Conservation (phyloP, 1,140 invertebrate genomes). For the Brachionus manjavacas region DNA sequence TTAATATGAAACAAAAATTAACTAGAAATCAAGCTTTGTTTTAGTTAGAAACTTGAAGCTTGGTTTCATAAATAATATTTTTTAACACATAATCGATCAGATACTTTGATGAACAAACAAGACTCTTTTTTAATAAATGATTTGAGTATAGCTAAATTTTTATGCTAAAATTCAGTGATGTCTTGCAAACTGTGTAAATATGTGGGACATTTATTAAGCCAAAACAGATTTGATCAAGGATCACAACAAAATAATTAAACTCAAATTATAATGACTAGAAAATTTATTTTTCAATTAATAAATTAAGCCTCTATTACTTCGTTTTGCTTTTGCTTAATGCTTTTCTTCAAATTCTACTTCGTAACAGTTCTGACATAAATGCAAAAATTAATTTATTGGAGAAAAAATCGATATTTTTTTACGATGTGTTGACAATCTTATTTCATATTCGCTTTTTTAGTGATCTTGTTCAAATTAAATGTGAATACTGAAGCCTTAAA, state of each 20-base stretch:
- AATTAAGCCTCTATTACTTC: neutral
- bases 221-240: neutral
- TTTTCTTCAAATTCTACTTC: neutral
- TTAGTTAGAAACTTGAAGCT: neutral
- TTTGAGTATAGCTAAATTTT: neutral
- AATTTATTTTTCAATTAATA: neutral
- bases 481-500: neutral
- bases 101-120: neutral
- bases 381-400: neutral
- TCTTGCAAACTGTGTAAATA: neutral
- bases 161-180: neutral
- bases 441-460: neutral
- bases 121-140: neutral
- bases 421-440: conserved; percentile 1
- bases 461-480: neutral
- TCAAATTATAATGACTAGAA: neutral
- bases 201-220: neutral
- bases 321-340: neutral
- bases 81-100: neutral
- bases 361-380: neutral
- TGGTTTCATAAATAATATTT: neutral
- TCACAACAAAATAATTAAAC: neutral
- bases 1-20: neutral
- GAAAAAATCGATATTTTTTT: neutral
- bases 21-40: neutral